phyloP scores from a whole-genome alignment of 2,888 invertebrate species.

The Melinaea menophilus region DNA sequence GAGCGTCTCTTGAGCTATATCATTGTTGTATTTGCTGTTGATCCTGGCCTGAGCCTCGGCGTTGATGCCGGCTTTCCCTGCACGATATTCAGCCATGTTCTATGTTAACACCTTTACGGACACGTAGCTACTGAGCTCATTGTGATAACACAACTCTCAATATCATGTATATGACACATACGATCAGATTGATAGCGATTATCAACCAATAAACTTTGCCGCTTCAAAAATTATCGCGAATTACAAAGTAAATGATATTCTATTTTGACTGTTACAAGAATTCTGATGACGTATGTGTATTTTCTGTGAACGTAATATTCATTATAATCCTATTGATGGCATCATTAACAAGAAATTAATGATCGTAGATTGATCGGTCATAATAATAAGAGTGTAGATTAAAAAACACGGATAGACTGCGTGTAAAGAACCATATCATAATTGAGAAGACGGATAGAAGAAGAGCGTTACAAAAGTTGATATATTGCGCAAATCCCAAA shows the following conservation, averaged over 20 bases:
- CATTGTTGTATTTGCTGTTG: constrained; percentile 97
- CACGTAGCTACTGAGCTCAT: constrained; percentile 69
- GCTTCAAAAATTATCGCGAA: constrained; percentile 38
- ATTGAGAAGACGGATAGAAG: no score
- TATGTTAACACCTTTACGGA: constrained; percentile 60
- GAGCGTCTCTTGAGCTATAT: constrained; percentile 92
- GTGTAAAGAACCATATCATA: no score
- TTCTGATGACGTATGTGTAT: constrained; percentile 23
- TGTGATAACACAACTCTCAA: constrained; percentile 59
- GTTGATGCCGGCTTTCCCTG: constrained; percentile 73
- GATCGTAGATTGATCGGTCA: no score
- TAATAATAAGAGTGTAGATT: no score
- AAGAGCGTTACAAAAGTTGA: no score
- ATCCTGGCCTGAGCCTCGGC: constrained; percentile 81
- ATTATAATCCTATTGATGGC: no score
- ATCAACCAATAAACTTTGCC: constrained; percentile 59
- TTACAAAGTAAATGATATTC: constrained; percentile 54
- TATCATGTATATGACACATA: constrained; percentile 55
- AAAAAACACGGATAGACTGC: no score
- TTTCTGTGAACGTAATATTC: no score
- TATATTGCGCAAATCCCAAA: no score
- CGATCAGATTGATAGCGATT: constrained; percentile 54
- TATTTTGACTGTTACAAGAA: constrained; percentile 35
- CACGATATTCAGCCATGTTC: constrained; percentile 70
- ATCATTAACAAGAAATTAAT: no score